Evolutionary conservation across 2,797 vertebrate species (phyloP), one percentile per base, ranked within the genome.

Genomic region (Helicolenus hilgendorfi): DNA sequence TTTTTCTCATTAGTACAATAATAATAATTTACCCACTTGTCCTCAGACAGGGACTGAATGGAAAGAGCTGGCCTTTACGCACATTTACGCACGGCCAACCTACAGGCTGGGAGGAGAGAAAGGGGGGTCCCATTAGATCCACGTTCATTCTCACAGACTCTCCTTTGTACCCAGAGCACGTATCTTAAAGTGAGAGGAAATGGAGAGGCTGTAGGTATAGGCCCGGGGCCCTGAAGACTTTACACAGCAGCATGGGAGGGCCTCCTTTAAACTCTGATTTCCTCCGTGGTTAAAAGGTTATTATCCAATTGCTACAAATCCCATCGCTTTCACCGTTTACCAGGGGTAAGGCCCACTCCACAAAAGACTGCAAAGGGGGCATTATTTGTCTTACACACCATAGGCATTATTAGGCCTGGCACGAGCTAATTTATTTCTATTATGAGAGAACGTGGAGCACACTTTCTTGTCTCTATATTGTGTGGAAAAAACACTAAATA

Each of bases 231-330:
- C 92, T 71, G 13, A 84, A 89, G 82, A 85, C 87, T 82, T 87
- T 45, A 81, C 88, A 91, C 64, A 72, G 58, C 87, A 88, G 71
- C 79, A 84, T 73, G 81, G 86, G 91, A 92, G 92, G 92, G 65
- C 88, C 90, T 90, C 88, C 80, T 89, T 86, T 89, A 86, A 94
- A 95, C 81, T 89, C 86, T 92, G 91, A 94, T 94, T 92, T 95
- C 92, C 94, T 96, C 78, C n/a, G 91, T 81, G 92, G 89, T 90
- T 92, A 84, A 93, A 94, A 74, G 81, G 84, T 90, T 92, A 90
- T 94, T 92, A 95, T 92, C 83, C 89, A 92, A 83, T 75, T 74
- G 82, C 69, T 67, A 88, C 80, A 93, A 94, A 92, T 85, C 92
- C 85, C 84, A 71, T 38, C 18, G 82, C 81, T 88, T 92, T 89